Evolutionary conservation across 2,888 invertebrate species (phyloP).

Genomic region (Unio pictorum): DNA sequence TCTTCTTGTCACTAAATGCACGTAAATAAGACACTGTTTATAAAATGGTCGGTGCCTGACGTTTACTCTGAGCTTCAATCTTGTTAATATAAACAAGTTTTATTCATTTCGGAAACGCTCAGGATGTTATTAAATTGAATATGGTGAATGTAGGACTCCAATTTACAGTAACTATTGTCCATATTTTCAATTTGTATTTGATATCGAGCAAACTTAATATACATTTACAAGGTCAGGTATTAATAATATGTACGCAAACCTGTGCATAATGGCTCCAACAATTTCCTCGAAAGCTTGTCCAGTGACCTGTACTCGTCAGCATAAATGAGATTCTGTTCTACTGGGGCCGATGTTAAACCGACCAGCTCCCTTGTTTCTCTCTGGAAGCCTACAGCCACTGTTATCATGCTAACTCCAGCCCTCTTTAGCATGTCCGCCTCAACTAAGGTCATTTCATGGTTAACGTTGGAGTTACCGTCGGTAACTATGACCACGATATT

Average conservation of each 20-base stretch:
- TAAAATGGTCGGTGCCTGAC: too few species aligned
- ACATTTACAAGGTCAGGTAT: neutral
- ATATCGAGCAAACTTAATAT: neutral
- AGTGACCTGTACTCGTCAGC: constrained; percentile 60
- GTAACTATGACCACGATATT: constrained; percentile 60
- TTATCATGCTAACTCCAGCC: constrained; percentile 55
- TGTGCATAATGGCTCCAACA: constrained; percentile 62
- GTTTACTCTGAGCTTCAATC: too few species aligned
- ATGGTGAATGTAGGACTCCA: too few species aligned
- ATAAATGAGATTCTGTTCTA: constrained; percentile 55
- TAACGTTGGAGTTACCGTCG: constrained; percentile 65
- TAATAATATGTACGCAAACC: constrained; percentile 37
- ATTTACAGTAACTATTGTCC: neutral
- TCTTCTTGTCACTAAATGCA: too few species aligned
- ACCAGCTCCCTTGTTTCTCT: constrained; percentile 51
- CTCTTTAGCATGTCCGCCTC: constrained; percentile 57
- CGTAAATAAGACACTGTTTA: too few species aligned
- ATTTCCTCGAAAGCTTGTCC: constrained; percentile 42
- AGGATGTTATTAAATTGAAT: too few species aligned
- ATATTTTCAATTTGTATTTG: neutral
- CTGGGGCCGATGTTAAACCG: constrained; percentile 61
- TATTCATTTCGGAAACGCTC: too few species aligned
- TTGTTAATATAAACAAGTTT: too few species aligned
- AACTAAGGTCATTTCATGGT: constrained; percentile 57
- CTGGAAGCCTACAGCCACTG: constrained; percentile 58